These are phyloP conservation scores for Clupea harengus DNA, from an alignment of 2,113 vertebrate genomes.

Conservation along the genomic window DNA sequence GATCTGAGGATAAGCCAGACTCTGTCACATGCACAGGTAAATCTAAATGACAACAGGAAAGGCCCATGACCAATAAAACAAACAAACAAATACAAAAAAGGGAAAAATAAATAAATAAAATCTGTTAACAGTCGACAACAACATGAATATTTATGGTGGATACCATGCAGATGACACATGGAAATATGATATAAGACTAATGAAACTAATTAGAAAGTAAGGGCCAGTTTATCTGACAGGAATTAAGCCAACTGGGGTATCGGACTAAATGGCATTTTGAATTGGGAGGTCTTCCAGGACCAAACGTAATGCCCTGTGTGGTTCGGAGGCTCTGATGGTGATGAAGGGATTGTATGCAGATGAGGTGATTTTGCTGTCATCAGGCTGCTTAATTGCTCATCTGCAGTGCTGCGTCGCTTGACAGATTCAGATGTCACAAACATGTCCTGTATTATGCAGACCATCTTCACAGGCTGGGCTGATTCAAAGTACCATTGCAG, in stretches of 20 bases:
- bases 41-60: conserved; percentile 71
- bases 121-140: neutral
- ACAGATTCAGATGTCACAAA: conserved; percentile 15
- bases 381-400: conserved; percentile 13
- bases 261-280: neutral
- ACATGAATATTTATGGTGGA: conserved; percentile 13
- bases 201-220: conserved; percentile 25
- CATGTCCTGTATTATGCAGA: neutral
- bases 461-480: neutral
- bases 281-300: neutral
- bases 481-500: neutral
- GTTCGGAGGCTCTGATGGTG: neutral
- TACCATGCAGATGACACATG: conserved; percentile 17
- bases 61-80: conserved; percentile 34
- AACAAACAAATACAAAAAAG: conserved; percentile 49
- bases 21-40: conserved; percentile 69
- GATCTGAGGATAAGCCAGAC: conserved; percentile 62
- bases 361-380: conserved; percentile 5
- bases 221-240: conserved; percentile 4
- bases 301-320: neutral
- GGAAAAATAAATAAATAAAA: conserved; percentile 10
- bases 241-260: neutral
- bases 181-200: conserved; percentile 32
- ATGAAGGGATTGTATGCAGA: conserved; percentile 13
- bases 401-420: neutral